These are phyloP conservation scores for Sebastes hopkinsi DNA, from an alignment of 2,797 vertebrate species.

Conservation along the genomic window DNA sequence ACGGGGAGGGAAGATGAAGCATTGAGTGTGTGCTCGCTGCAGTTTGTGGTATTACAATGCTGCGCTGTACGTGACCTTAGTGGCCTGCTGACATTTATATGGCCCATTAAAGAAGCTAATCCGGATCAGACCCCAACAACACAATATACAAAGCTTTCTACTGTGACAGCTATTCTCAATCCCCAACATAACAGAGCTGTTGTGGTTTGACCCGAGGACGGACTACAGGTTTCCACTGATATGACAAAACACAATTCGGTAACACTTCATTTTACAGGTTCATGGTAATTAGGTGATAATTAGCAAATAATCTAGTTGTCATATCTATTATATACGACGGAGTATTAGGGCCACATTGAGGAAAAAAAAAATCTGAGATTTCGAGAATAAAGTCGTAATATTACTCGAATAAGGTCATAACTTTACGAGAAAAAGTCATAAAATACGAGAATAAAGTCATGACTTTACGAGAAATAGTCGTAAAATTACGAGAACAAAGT, in stretches of 20 bases:
- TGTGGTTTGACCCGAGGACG: neutral
- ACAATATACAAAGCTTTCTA: neutral
- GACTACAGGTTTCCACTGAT: neutral
- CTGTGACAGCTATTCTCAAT: neutral
- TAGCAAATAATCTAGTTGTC: too few relatives aligned
- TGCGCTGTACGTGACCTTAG: constrained; percentile 3
- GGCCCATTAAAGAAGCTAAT: neutral
- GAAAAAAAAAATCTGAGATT: too few relatives aligned
- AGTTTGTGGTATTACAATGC: neutral
- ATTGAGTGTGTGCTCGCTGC: neutral
- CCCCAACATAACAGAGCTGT: neutral
- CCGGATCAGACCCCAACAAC: neutral
- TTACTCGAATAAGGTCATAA: too few relatives aligned
- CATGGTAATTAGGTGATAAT: too few relatives aligned
- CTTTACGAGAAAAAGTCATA: too few relatives aligned
- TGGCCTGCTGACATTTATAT: constrained; percentile 8
- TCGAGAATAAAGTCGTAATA: too few relatives aligned
- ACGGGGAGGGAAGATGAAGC: neutral
- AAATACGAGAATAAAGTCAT: too few relatives aligned
- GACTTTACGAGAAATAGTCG: too few relatives aligned
- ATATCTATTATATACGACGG: too few relatives aligned
- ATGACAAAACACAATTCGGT: neutral
- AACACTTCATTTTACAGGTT: too few relatives aligned
- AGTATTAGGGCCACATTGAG: too few relatives aligned
- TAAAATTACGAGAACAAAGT: too few relatives aligned